Conservation (phyloP, 1,140 invertebrate genomes). For the Ostrea edulis region DNA sequence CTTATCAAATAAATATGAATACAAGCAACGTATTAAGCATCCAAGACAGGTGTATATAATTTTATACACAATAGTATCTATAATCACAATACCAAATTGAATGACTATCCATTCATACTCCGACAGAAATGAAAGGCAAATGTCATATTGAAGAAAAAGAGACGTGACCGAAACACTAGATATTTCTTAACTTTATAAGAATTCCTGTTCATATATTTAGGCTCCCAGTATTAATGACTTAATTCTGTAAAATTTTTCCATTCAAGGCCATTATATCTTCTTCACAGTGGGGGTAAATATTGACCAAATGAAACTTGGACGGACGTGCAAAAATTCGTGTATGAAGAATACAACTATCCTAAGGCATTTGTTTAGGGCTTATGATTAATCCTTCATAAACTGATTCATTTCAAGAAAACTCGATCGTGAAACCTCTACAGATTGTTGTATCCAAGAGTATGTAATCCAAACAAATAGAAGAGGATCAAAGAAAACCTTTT, state of each 20-base stretch:
- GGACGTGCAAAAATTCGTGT: conserved; percentile 34
- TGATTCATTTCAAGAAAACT: conserved; percentile 22
- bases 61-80: conserved; percentile 56
- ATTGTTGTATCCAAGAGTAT: not conserved
- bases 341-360: not conserved
- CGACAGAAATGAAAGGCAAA: conserved; percentile 42
- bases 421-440: not conserved
- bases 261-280: conserved; percentile 42
- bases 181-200: conserved; percentile 58
- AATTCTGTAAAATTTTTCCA: conserved; percentile 41
- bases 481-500: conserved; percentile 2
- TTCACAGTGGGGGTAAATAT: conserved; percentile 25
- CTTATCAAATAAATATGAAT: conserved; percentile 59
- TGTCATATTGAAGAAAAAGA: conserved; percentile 33
- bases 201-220: conserved; percentile 54
- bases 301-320: conserved; percentile 24
- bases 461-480: not conserved
- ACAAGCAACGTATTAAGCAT: conserved; percentile 46
- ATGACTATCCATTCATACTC: conserved; percentile 40
- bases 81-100: conserved; percentile 44
- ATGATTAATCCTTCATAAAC: conserved; percentile 35
- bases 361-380: conserved; percentile 14
- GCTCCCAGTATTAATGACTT: conserved; percentile 57
- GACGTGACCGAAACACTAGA: conserved; percentile 53
- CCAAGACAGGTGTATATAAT: conserved; percentile 49